A percentile compares a stretch with the other conserved stretches of the same genome.
Evolutionary conservation across 2,797 vertebrate species (phyloP).

Genomic region (Garrulus glandarius): DNA sequence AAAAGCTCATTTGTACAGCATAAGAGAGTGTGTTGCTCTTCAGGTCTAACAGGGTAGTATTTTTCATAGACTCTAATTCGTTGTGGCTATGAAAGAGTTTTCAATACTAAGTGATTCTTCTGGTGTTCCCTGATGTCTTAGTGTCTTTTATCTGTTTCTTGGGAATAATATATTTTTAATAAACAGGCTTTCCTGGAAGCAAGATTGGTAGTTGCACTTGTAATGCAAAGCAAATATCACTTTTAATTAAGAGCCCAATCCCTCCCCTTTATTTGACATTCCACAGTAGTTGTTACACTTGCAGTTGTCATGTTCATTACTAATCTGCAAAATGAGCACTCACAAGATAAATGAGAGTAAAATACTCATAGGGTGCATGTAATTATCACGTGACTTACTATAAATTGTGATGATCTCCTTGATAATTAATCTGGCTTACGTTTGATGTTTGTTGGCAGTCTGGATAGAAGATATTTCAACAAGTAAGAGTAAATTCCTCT

Average conservation of each 20-base stretch:
- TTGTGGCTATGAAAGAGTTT: neutral
- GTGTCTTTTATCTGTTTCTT: neutral
- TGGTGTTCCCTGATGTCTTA: neutral
- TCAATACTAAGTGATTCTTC: neutral
- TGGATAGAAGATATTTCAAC: neutral
- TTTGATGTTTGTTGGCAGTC: neutral
- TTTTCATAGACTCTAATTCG: neutral
- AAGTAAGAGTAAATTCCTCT: neutral
- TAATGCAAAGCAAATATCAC: neutral
- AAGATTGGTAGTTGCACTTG: neutral
- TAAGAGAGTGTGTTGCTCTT: neutral
- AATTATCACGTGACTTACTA: conserved; percentile 44
- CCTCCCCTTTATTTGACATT: conserved; percentile 26
- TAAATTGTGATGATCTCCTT: conserved; percentile 24
- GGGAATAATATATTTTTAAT: conserved; percentile 31
- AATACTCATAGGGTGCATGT: conserved; percentile 7
- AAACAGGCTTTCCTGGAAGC: conserved; percentile 16
- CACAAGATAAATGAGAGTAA: conserved; percentile 31
- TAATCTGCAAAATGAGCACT: conserved; percentile 33
- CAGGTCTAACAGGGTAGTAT: neutral
- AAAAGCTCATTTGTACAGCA: neutral
- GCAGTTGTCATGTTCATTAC: conserved; percentile 36
- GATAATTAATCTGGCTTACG: conserved; percentile 37
- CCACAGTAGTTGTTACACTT: neutral
- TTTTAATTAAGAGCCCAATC: conserved; percentile 51